Evolutionary conservation across 2,888 invertebrate species (phyloP), one percentile per base, ranked within the genome.

Genomic region (Dusona sp.): DNA sequence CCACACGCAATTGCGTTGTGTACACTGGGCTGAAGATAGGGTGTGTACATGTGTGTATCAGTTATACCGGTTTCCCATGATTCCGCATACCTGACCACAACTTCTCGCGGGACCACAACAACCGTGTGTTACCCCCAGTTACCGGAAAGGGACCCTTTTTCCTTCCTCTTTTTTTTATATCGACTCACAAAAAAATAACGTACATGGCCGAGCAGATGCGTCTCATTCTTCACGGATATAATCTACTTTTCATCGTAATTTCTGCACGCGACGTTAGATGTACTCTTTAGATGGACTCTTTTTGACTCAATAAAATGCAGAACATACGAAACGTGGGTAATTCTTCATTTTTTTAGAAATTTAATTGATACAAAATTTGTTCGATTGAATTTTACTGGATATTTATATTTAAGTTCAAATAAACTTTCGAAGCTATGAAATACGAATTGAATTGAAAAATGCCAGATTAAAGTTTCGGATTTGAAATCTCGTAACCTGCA

Each of bases 81-180:
- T 78, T 77, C 83, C 83, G 83, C 78, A 83, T 72, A 78, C 78
- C 78, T 78, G 72, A 73, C 77, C 77, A 57, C 57, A 61, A 72
- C 78, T 29, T 54, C 75, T 64, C 45, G 38, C 78, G 51, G 13
- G 67, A 22, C 54, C 51, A 22, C 38, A 45, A 64, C 61, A 25
- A 25, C 74, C 42, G 38, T 1, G 38, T 38, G 2, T 67, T 79
- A 70, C 42, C 67, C 48, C 36, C 48, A 19, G 48, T 29, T 54
- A 38, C 73, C 74, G 67, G 75, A 45, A 68, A 61, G 54, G 42
- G 61, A 74, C 51, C 77, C 51, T 65, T 33, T 72, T 72, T 45
- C 0, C 57, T 6, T 51, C 42, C 16, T 6, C 16, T 61, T n/a
- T 29, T 61, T 57, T 57, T 25, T 57, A 22, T 22, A 29, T 42